These are phyloP conservation scores for Tenthredo distinguenda DNA, from an alignment of 2,888 invertebrate genomes.

Conservation along the genomic window DNA sequence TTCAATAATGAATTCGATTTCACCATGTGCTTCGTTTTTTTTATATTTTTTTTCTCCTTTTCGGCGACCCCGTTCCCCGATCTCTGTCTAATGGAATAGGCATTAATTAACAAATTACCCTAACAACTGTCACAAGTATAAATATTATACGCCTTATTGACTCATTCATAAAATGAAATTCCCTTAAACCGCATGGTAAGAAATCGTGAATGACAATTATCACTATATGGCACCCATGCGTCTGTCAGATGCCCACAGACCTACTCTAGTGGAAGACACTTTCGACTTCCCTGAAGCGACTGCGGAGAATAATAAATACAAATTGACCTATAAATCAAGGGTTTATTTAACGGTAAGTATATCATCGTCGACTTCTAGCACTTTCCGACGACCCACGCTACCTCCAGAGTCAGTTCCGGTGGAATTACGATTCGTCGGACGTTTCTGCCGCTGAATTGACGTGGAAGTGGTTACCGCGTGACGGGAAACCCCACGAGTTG, in stretches of 20 bases:
- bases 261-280: background rate
- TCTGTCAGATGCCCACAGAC: background rate
- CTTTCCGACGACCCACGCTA: constrained; percentile 40
- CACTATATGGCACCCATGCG: background rate
- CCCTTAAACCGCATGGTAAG: background rate
- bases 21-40: constrained; percentile 51
- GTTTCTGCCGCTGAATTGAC: background rate
- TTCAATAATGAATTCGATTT: constrained; percentile 64
- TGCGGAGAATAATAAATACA: constrained; percentile 42
- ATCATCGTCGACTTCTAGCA: constrained; percentile 45
- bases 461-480: background rate
- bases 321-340: constrained; percentile 48
- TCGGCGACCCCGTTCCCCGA: background rate
- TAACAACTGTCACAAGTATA: background rate
- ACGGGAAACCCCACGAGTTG: constrained; percentile 9
- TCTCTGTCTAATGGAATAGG: constrained; percentile 6
- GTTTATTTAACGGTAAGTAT: constrained; percentile 41
- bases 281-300: background rate
- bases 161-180: background rate
- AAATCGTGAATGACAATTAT: background rate
- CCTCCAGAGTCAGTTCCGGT: constrained; percentile 19
- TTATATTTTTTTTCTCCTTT: background rate
- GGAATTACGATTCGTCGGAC: constrained; percentile 45
- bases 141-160: constrained; percentile 1
- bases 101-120: constrained; percentile 39